A percentile compares a stretch with the other conserved stretches of the same genome.
phyloP scores from a whole-genome alignment of 2,888 invertebrate genomes.

The Rugalucina vietnamica region DNA sequence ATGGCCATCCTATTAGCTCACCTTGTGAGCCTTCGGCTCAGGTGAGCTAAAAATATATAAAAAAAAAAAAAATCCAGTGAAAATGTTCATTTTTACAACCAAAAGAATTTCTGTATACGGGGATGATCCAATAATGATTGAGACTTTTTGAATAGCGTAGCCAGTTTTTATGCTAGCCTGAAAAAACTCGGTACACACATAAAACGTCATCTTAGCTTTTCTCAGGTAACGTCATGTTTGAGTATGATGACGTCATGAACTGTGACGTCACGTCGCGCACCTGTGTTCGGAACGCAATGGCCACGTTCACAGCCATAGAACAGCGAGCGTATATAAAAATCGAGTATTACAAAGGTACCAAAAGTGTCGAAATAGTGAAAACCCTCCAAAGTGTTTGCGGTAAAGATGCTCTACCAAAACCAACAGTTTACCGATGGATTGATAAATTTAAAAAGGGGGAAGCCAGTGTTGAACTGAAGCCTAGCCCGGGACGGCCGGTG shows the following conservation, averaged over 20 bases:
- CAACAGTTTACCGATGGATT: not conserved
- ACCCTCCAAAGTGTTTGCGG: slow-evolving; percentile 11
- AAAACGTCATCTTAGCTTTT: too few relatives aligned
- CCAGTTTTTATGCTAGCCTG: too few relatives aligned
- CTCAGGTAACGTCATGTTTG: too few relatives aligned
- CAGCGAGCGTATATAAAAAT: slow-evolving; percentile 3
- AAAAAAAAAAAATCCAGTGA: too few relatives aligned
- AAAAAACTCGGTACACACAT: too few relatives aligned
- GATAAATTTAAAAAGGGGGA: not conserved
- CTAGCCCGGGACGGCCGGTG: not conserved
- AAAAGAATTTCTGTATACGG: too few relatives aligned
- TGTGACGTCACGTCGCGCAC: not conserved
- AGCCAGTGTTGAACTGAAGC: not conserved
- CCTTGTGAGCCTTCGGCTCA: too few relatives aligned
- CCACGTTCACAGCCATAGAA: not conserved
- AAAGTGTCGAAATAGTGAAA: slow-evolving; percentile 1
- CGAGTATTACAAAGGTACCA: not conserved
- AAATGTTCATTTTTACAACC: too few relatives aligned
- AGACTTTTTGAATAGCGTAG: too few relatives aligned
- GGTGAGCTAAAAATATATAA: too few relatives aligned
- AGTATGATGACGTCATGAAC: not conserved
- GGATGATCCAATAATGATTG: too few relatives aligned
- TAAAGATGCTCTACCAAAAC: not conserved
- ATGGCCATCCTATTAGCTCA: too few relatives aligned
- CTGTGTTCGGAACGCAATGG: not conserved